Base-by-base conservation (phyloP, 1,140 invertebrate species). In the Ips typographus region DNA sequence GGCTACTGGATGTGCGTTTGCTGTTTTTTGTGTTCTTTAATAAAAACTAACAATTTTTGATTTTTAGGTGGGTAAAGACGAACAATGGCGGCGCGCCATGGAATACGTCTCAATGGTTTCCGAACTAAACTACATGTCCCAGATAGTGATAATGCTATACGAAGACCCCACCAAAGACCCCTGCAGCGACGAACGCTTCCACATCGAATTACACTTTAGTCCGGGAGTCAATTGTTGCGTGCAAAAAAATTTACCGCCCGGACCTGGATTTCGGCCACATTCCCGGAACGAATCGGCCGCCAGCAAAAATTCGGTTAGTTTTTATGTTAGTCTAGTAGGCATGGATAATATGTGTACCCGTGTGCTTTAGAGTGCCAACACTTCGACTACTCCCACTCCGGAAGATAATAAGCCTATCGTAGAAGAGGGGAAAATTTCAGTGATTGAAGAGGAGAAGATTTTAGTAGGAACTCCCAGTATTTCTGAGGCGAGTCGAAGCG, bases 131-230 rank as follows among this genome's bases (percentile, higher is more conserved):
- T 99, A 99, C 80, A 96, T 99, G 93, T 98, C 97, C 0, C 98
- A 99, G 83, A 94, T 99, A 59, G 96, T 99, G 0, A 94, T 99
- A 2, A 98, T 99, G 96, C 82, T 99, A n/a, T 99, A 99, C 79
- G 97, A 99, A 83, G 96, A 99, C 83, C 95, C 95, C 3, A 98
- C 94, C 0, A 98, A 98, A 81, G 94, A 95, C 82, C 91, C 92
- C 0, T 88, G 84, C 47, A 94, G 92, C 7, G 93, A 96, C 77
- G 92, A 94, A 81, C 86, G 93, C 71, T 99, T 98, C 79, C 96
- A 98, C 79, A 94, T 99, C 47, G 96, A 99, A 82, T 83, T 99
- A 8, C 96, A 98, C 82, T 98, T 99, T 77, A 98, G 95, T 84
- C 96, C 96, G 1, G 96, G 96, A 52, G 95, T 96, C 1, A 96